phyloP scores from a whole-genome alignment of 2,113 vertebrate genomes.

The Xenotilapia caudafasciata region DNA sequence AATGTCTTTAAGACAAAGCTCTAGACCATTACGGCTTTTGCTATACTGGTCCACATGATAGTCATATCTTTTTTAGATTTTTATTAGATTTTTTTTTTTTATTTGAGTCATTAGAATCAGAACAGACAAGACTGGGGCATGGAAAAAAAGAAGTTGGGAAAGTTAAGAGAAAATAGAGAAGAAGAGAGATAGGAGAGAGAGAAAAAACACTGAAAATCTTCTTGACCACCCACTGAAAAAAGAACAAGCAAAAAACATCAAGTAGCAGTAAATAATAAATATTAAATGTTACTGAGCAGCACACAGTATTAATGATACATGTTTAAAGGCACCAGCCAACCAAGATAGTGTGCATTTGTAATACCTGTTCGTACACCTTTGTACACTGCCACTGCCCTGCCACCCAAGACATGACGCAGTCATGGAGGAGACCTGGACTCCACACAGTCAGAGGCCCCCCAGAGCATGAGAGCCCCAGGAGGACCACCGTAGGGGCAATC shows the following conservation, averaged over 20 bases:
- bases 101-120: not conserved
- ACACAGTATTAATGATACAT: not conserved
- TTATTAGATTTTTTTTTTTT: not conserved
- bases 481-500: not conserved
- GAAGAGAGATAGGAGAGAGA: not conserved
- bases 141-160: not conserved
- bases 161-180: not conserved
- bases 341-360: not conserved
- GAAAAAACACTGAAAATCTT: not conserved
- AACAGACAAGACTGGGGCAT: not conserved
- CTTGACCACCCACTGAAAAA: not conserved
- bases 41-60: not conserved
- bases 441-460: not conserved
- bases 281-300: not conserved
- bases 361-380: not conserved
- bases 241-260: not conserved
- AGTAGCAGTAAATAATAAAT: not conserved
- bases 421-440: not conserved
- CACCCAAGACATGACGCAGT: not conserved
- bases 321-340: not conserved
- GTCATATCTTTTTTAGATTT: not conserved
- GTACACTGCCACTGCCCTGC: not conserved
- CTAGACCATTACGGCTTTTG: not conserved
- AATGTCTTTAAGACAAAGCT: not conserved
- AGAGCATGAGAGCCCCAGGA: not conserved